Evolutionary conservation across 2,797 vertebrate genomes (phyloP), one percentile per base, ranked within the genome.

Genomic region (Leucoraja ocellata): DNA sequence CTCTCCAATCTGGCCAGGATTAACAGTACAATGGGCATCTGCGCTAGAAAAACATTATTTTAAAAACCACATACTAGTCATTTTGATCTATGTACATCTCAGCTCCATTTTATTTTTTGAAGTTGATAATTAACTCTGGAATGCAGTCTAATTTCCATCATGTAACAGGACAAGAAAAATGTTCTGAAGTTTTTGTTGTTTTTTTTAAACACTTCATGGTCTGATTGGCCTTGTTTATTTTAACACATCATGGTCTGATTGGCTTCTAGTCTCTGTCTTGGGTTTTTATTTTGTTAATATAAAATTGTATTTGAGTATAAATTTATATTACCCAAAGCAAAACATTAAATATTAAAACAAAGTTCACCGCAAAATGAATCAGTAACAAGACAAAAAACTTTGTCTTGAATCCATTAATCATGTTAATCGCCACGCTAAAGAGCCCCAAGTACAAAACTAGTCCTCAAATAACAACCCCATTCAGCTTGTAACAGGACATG

Each of bases 121-220:
- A 86, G 58, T 86, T 86, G 83, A 63, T 86, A 86, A 86, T 63
- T 86, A 86, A 86, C 83, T 86, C 46, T 58, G 83, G 13, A 86
- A 4, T 86, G 58, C 28, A 86, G 58, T 9, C 1, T n/a, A 16
- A 63, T 86, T 86, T 39, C 39, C 80, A 9, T 83, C 39, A 84
- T 28, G n/a, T 25, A 54, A 9, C 39, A 81, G 21, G 21, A 39
- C 16, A 28, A 61, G 23, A 84, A 83, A 81, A 39, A 10, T 46
- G 28, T 84, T 84, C 79, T 46, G 18, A 84, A 84, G 23, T 84
- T 58, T 61, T 86, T 86, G 0, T 32, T 32, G 32, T 0, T 32
- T 32, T 32, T 86, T 86, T 68, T 46, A 46, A 46, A 68, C 63
- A 81, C 16, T 21, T 10, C 23, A 58, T 83, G 46, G 21, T 9